A percentile compares a stretch with the other conserved stretches of the same genome.
Conservation (phyloP, 1,140 invertebrate species). For the Drosophila mayri region DNA sequence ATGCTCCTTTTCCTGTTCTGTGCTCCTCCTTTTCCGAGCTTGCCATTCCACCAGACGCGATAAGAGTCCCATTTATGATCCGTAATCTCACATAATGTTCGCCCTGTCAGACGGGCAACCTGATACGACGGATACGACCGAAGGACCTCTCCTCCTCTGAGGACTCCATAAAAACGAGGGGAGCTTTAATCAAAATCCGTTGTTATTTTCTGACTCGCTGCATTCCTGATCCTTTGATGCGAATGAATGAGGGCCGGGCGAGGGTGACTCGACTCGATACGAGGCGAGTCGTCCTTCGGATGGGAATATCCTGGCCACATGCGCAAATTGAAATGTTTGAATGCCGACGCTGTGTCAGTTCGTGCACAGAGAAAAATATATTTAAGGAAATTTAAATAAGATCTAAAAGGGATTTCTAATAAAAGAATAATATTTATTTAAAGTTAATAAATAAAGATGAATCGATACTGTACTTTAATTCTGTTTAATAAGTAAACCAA, state of each 20-base stretch:
- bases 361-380: neutral
- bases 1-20: neutral
- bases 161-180: conserved; percentile 78
- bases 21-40: conserved; percentile 5
- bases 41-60: conserved; percentile 50
- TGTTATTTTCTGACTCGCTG: conserved; percentile 85
- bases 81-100: conserved; percentile 84
- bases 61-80: conserved; percentile 85
- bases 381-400: too few relatives aligned
- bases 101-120: conserved; percentile 68
- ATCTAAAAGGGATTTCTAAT: neutral
- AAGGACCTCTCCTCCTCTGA: conserved; percentile 31
- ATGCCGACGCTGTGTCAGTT: conserved; percentile 60
- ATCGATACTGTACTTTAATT: too few relatives aligned
- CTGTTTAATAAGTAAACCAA: neutral
- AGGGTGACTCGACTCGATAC: conserved; percentile 54
- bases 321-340: conserved; percentile 84
- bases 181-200: conserved; percentile 85
- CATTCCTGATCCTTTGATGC: conserved; percentile 85
- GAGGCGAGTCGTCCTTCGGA: conserved; percentile 49
- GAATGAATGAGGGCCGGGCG: conserved; percentile 76
- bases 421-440: too few relatives aligned
- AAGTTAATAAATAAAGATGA: too few relatives aligned
- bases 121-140: conserved; percentile 57
- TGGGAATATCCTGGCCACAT: conserved; percentile 58